These are phyloP conservation scores for Pomatorhinus ruficollis DNA, from an alignment of 2,113 vertebrate genomes.

Conservation along the genomic window DNA sequence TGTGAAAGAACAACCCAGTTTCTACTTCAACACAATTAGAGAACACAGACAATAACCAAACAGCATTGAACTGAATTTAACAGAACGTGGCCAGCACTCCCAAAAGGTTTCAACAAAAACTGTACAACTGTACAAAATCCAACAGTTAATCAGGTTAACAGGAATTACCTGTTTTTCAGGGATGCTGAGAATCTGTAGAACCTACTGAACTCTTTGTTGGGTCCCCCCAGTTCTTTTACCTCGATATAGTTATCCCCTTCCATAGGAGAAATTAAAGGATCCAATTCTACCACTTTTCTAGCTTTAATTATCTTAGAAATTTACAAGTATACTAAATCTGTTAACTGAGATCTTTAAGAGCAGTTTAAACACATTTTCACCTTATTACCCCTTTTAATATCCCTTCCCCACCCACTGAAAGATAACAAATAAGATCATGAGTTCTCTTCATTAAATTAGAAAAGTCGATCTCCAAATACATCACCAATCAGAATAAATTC, in stretches of 20 bases:
- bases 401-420: neutral
- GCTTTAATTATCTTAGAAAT: neutral
- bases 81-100: neutral
- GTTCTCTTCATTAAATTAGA: neutral
- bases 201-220: neutral
- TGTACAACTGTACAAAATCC: neutral
- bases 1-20: neutral
- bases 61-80: neutral
- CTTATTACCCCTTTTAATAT: neutral
- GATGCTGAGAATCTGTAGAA: neutral
- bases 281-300: neutral
- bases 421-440: neutral
- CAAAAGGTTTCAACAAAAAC: neutral
- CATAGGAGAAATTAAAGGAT: neutral
- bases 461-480: neutral
- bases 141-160: neutral
- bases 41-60: neutral
- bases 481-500: neutral
- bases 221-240: neutral
- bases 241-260: neutral
- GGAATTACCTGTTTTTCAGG: neutral
- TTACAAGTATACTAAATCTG: neutral
- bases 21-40: neutral
- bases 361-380: neutral
- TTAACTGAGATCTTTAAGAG: neutral